phyloP scores from a whole-genome alignment of 2,113 vertebrate species.

The Myiozetetes cayanensis region DNA sequence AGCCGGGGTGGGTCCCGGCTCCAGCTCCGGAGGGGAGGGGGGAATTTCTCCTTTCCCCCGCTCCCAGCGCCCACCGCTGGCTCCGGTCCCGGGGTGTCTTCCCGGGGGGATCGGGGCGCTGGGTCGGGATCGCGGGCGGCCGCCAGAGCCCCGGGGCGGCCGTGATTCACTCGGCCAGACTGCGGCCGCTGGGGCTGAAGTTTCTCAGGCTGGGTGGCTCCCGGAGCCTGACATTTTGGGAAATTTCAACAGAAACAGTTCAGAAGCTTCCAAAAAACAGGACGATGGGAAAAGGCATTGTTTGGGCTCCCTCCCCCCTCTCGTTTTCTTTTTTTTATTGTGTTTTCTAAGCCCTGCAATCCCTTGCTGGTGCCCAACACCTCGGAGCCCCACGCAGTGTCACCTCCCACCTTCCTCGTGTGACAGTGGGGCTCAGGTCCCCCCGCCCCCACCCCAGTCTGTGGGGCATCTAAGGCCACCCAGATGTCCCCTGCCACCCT shows the following conservation, averaged over 20 bases:
- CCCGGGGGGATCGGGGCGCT: neutral
- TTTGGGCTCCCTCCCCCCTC: neutral
- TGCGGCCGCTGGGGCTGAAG: neutral
- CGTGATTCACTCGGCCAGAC: slow-evolving; percentile 39
- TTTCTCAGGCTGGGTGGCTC: slow-evolving; percentile 56
- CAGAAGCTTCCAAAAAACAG: slow-evolving; percentile 57
- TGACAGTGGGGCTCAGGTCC: neutral
- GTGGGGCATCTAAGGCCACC: neutral
- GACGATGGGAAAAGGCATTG: slow-evolving; percentile 47
- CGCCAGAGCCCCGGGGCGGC: neutral
- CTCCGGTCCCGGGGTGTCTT: accelerated
- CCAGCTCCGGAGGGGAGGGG: neutral
- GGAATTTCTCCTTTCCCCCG: neutral
- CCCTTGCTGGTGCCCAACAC: neutral
- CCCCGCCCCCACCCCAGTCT: neutral
- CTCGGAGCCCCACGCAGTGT: accelerated
- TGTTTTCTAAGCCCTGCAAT: neutral
- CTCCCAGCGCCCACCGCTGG: neutral
- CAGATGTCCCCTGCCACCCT: neutral
- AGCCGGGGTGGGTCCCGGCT: neutral
- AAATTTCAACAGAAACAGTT: slow-evolving; percentile 58
- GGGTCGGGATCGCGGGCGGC: neutral
- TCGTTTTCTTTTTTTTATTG: neutral
- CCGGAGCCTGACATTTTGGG: slow-evolving; percentile 50
- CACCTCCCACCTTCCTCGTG: neutral